These are phyloP conservation scores for Eupsittula cactorum DNA, from an alignment of 2,113 vertebrate species.

Conservation along the genomic window DNA sequence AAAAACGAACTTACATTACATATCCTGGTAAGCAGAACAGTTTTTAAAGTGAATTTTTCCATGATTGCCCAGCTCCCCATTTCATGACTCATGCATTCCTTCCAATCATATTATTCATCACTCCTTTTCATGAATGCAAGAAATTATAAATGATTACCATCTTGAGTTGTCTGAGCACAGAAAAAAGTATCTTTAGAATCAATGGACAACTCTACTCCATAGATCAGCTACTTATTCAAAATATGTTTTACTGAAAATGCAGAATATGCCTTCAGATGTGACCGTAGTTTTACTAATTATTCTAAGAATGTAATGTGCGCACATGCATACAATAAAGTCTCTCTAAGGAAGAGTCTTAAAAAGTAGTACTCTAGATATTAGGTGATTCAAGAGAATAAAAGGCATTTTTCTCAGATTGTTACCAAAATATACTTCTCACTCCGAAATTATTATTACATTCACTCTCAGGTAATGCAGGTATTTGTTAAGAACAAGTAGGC, in stretches of 20 bases:
- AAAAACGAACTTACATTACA: constrained; percentile 7
- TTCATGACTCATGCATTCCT: constrained; percentile 58
- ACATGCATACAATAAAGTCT: background rate
- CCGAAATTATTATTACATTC: background rate
- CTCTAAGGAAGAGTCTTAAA: background rate
- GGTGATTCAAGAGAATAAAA: background rate
- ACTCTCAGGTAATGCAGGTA: background rate
- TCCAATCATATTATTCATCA: constrained; percentile 66
- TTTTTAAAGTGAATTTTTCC: constrained; percentile 36
- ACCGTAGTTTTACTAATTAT: background rate
- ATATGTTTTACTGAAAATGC: constrained; percentile 3
- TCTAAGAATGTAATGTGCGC: background rate
- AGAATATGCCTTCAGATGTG: constrained; percentile 30
- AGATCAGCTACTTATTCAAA: constrained; percentile 48
- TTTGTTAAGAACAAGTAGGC: background rate
- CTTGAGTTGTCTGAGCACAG: constrained; percentile 42
- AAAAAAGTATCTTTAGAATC: constrained; percentile 55
- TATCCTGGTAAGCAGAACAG: constrained; percentile 14
- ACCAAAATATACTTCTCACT: background rate
- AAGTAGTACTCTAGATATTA: background rate
- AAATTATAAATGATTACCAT: constrained; percentile 66
- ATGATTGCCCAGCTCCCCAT: constrained; percentile 56
- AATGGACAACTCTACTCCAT: constrained; percentile 46
- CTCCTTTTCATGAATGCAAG: constrained; percentile 53
- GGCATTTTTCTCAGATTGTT: background rate